Evolutionary conservation across 1,140 invertebrate genomes (phyloP), one percentile per base, ranked within the genome.

Genomic region (Heliconius congener): DNA sequence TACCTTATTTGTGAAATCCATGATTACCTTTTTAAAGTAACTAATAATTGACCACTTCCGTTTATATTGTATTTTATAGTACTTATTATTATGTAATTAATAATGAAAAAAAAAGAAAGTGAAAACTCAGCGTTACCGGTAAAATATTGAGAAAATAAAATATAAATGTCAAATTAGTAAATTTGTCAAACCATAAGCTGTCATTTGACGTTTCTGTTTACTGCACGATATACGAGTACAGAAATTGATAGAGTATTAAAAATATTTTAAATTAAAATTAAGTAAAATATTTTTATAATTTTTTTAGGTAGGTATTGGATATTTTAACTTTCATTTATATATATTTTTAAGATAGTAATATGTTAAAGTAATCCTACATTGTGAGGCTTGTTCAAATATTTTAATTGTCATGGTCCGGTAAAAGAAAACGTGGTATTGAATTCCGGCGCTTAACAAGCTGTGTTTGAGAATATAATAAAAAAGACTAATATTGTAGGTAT

Each of bases 1-100:
- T 66, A 66, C 60, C 27, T 66, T 66, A 66, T 66, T 66, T 13
- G 60, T 66, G 23, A 30, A 66, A 27, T 66, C 60, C 60, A 66
- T 66, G 27, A 1, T 66, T 27, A 66, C 9, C 0, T 27, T 66
- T 66, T 27, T 9, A 13, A 27, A 30, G 0, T 66, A 30, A 66
- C 3, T 0, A 66, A 30, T 27, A 66, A 27, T 66, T 66, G 27
- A 4, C 23, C 2, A 57, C 9, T 57, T 57, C 2, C 19, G 52
- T 23, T n/a, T 57, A 57, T 23, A 57, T 23, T 57, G n/a, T 57
- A 9, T 66, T 30, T 30, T 16, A 66, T 13, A 23, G 19, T 11
- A 57, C 3, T 57, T 66, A 30, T 16, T 66, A 66, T 66, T 30
- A 27, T 30, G 60, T 66, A 66, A 66, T 66, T 13, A 66, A 27